phyloP scores from a whole-genome alignment of 2,797 vertebrate genomes.

The Lates japonicus region DNA sequence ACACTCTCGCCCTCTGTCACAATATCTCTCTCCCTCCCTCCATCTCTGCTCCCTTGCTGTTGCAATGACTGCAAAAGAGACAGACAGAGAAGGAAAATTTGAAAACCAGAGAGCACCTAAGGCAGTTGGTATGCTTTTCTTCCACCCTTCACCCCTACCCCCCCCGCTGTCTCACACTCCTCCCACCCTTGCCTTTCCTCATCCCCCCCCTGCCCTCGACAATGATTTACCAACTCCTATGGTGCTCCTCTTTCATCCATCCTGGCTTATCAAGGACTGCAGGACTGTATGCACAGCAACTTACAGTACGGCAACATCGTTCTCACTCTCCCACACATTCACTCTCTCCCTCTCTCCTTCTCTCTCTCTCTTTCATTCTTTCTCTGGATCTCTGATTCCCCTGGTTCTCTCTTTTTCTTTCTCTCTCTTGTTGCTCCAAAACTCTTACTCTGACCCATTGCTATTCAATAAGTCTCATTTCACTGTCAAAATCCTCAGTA shows the following conservation, averaged over 20 bases:
- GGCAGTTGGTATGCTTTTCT: constrained; percentile 52
- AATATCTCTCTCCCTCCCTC: constrained; percentile 57
- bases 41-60: constrained; percentile 53
- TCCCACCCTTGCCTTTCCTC: constrained; percentile 44
- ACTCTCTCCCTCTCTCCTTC: constrained; percentile 13
- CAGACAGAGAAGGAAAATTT: constrained; percentile 60
- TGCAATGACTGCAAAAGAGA: constrained; percentile 63
- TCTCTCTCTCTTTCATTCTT: constrained; percentile 19
- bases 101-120: constrained; percentile 66
- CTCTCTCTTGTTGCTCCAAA: constrained; percentile 59
- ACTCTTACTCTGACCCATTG: constrained; percentile 61
- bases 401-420: constrained; percentile 39
- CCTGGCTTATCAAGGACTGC: constrained; percentile 79
- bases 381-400: constrained; percentile 23
- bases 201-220: constrained; percentile 59
- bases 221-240: constrained; percentile 81
- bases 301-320: constrained; percentile 55
- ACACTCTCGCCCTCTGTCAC: constrained; percentile 73
- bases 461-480: constrained; percentile 74
- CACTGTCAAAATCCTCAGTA: constrained; percentile 67
- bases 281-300: constrained; percentile 76
- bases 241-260: constrained; percentile 72
- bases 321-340: constrained; percentile 56
- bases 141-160: constrained; percentile 30
- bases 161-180: constrained; percentile 22